Percentiles rank a stretch among this genome's conserved stretches.
These are phyloP conservation scores for Epinephelus moara DNA, from an alignment of 2,113 vertebrate species.

Conservation along the genomic window DNA sequence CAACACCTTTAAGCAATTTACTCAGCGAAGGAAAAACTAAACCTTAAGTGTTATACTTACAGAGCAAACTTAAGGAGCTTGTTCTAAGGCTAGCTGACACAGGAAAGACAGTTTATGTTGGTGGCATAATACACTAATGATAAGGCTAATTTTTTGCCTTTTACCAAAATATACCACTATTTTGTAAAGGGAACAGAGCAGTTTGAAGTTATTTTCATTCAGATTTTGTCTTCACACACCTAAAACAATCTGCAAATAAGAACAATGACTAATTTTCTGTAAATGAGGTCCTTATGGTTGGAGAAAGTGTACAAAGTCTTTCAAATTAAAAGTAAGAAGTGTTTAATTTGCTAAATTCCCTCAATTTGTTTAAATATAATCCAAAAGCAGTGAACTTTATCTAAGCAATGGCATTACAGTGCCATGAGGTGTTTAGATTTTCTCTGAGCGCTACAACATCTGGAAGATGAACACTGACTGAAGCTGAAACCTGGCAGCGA, in stretches of 20 bases:
- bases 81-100: not conserved
- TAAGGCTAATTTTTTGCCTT: not conserved
- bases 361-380: not conserved
- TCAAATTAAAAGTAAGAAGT: not conserved
- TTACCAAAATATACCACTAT: not conserved
- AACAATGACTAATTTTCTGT: not conserved
- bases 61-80: not conserved
- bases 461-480: conserved; percentile 49
- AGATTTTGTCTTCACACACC: not conserved
- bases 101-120: not conserved
- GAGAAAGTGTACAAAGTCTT: not conserved
- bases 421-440: conserved; percentile 37
- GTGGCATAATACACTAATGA: not conserved
- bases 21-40: too few species aligned
- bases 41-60: too few species aligned
- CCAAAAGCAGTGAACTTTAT: not conserved
- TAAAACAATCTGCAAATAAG: not conserved
- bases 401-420: conserved; percentile 8
- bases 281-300: too few species aligned
- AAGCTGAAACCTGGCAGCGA: conserved; percentile 35
- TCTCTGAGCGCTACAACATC: conserved; percentile 47
- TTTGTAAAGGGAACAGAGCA: not conserved
- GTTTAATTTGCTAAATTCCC: not conserved
- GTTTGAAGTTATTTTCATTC: not conserved
- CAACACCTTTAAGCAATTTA: too few species aligned